Conservation (phyloP, 2,113 vertebrate genomes). For the Amazona guildingii region DNA sequence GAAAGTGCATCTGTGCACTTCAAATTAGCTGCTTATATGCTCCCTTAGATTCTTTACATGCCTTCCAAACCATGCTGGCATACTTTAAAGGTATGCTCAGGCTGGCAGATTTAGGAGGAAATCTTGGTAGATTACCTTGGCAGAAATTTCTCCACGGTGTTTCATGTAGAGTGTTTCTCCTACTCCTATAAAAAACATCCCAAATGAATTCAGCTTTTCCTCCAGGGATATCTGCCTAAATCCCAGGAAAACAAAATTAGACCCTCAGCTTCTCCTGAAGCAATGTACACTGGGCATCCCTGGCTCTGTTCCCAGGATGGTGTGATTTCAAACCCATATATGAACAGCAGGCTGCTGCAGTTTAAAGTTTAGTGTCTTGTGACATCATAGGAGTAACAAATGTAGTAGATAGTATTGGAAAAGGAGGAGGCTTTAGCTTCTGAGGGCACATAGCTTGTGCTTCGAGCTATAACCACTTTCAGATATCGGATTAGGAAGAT, state of each 20-base stretch:
- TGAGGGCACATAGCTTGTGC: neutral
- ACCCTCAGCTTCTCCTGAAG: neutral
- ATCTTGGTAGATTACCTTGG: neutral
- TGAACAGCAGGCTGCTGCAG: neutral
- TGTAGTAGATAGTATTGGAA: neutral
- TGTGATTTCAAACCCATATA: neutral
- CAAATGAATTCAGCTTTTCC: neutral
- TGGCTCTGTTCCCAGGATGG: neutral
- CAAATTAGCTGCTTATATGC: slow-evolving; percentile 64
- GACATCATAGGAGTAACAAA: neutral
- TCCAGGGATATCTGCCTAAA: neutral
- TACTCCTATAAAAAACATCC: neutral
- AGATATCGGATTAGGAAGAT: neutral
- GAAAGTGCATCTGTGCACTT: slow-evolving; percentile 18
- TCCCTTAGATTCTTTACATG: slow-evolving; percentile 42
- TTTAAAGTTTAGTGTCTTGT: neutral
- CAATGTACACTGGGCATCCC: neutral
- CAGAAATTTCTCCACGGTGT: neutral
- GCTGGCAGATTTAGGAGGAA: slow-evolving; percentile 14
- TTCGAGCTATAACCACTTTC: neutral
- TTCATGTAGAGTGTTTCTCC: neutral
- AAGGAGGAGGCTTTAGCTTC: neutral
- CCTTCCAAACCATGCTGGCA: slow-evolving; percentile 15
- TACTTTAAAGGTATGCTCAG: slow-evolving; percentile 23
- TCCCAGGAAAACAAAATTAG: neutral